These are phyloP conservation scores for Microplitis demolitor DNA, from an alignment of 1,140 invertebrate species.

Conservation along the genomic window DNA sequence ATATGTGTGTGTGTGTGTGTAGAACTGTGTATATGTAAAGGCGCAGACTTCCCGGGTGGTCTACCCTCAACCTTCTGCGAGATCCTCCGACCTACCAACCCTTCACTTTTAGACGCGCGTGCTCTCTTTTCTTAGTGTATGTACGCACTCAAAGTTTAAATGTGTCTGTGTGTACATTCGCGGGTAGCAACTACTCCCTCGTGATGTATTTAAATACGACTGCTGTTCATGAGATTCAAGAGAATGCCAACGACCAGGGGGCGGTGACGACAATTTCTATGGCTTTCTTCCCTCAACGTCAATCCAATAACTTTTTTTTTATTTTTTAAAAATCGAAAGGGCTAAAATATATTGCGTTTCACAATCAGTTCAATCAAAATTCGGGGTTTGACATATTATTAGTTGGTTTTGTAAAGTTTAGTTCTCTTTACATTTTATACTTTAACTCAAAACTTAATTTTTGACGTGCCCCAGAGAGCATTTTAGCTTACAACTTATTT, in stretches of 20 bases:
- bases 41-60: not conserved
- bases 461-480: no score
- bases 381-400: no score
- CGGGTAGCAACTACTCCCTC: constrained; percentile 15
- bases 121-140: not conserved
- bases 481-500: no score
- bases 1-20: not conserved
- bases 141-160: no score
- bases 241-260: not conserved
- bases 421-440: no score
- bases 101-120: constrained; percentile 17
- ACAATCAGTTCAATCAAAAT: no score
- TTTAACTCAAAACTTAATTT: no score
- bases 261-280: not conserved
- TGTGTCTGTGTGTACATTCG: not conserved
- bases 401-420: no score
- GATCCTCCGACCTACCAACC: constrained; percentile 3
- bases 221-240: not conserved
- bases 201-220: constrained; percentile 16
- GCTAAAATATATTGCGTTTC: no score
- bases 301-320: no score
- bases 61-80: no score
- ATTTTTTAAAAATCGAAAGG: no score
- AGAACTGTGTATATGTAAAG: not conserved
- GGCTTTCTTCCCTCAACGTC: not conserved